phyloP scores from a whole-genome alignment of 2,797 vertebrate genomes.

The Okamejei kenojei region DNA sequence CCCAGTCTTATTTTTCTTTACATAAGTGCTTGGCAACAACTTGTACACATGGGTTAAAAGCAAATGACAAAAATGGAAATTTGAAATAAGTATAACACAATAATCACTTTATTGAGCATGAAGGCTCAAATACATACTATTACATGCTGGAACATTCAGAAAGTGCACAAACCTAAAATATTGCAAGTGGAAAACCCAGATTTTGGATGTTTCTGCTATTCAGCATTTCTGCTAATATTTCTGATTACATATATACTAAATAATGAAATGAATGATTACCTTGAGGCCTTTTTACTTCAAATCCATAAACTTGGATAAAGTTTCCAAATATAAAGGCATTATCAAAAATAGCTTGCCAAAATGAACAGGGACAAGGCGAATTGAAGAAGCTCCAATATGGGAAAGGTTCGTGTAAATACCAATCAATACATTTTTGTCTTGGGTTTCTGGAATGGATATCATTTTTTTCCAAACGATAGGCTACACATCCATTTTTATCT shows the following conservation, averaged over 20 bases:
- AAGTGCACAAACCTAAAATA: not conserved
- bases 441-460: not conserved
- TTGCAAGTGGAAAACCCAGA: not conserved
- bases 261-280: conserved; percentile 3
- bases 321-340: not conserved
- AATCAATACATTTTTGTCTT: conserved; percentile 25
- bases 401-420: not conserved
- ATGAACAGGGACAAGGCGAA: conserved; percentile 19
- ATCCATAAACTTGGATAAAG: not conserved
- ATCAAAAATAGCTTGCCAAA: conserved; percentile 29
- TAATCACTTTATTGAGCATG: not conserved
- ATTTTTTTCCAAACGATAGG: conserved; percentile 27
- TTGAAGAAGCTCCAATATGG: not conserved
- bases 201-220: not conserved
- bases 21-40: not conserved
- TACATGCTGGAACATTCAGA: not conserved
- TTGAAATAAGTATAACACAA: too few species aligned
- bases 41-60: not conserved
- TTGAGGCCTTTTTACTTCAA: conserved; percentile 21
- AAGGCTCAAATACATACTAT: not conserved
- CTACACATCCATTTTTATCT: conserved; percentile 20
- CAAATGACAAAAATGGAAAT: too few species aligned
- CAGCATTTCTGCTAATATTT: not conserved
- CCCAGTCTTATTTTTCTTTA: not conserved
- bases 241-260: not conserved